Evolutionary conservation across 1,140 invertebrate species (phyloP), one percentile per base, ranked within the genome.

Genomic region (Apocrypta bakeri): DNA sequence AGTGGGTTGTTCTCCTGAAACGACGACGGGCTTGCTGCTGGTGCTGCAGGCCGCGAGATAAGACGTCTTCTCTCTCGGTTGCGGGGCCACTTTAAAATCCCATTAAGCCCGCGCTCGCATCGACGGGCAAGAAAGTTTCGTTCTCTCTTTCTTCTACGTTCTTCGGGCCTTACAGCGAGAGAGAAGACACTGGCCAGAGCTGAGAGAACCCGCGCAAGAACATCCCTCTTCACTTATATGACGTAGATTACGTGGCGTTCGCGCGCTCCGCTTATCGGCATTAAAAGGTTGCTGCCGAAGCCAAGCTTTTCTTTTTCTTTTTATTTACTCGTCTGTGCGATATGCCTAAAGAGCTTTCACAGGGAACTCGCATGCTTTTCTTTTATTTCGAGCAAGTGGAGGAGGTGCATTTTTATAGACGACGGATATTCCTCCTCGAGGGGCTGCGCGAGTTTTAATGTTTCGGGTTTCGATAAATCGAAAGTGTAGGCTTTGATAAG

Each of bases 51-150:
- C 64, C 25, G 72, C 12, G 11, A 48, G 80, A 76, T 75, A 81
- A 74, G 79, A 37, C 12, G 48, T 29, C 42, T 27, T 27, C 24
- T 27, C 64, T 68, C 64, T 42, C 40, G 29, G 14, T 37, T 25
- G 17, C 24, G 24, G 61, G 80, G 33, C 80, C 80, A 76, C 72
- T 82, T 82, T 82, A 82, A 82, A 69, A 76, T 82, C 72, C 80
- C 73, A 82, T 82, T 82, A 82, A 76, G 80, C 6, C 61, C 24
- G 48, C 48, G 33, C 48, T 31, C 76, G 64, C 64, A 68, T 78
- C 76, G 37, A 66, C 37, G n/a, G 21, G 27, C 31, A 56, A 31
- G 66, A 63, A 33, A 71, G 31, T n/a, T 2, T 14, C 56, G n/a
- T 3, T 37, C 33, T 37, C 33, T 37, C 33, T 37, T 9, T 37